A percentile compares a stretch with the other conserved stretches of the same genome.
Evolutionary conservation across 2,797 vertebrate species (phyloP).

Genomic region (Chiroxiphia lanceolata): DNA sequence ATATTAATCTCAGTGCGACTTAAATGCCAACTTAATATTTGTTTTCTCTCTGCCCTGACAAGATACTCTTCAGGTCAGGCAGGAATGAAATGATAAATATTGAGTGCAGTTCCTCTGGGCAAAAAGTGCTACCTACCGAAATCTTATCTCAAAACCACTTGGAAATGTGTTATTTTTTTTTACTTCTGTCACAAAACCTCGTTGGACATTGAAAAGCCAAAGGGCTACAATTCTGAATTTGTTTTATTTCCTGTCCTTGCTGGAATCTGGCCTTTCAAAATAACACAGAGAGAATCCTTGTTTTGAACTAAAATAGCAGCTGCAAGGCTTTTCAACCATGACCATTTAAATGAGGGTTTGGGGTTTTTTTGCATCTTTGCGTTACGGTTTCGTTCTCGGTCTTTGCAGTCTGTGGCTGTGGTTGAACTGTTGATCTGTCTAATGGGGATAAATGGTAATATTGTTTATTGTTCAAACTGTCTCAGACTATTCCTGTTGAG

Average conservation of each 20-base stretch:
- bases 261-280: neutral
- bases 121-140: neutral
- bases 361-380: neutral
- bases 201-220: fast-evolving
- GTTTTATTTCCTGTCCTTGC: neutral
- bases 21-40: neutral
- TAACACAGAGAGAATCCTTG: neutral
- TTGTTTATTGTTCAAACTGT: neutral
- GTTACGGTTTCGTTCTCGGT: fast-evolving
- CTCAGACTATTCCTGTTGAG: neutral
- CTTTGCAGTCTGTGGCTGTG: neutral
- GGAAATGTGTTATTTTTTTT: neutral
- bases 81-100: neutral
- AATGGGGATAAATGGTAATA: neutral
- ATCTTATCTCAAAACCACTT: neutral
- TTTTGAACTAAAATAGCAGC: neutral
- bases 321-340: neutral
- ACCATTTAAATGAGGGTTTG: neutral
- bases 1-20: neutral
- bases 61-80: neutral
- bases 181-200: neutral
- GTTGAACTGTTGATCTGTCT: neutral
- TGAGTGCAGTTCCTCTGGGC: neutral
- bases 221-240: neutral
- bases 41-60: neutral